Percentiles rank a stretch among this genome's conserved stretches.
Conservation (phyloP, 2,797 vertebrate genomes). For the Lepus townsendii region DNA sequence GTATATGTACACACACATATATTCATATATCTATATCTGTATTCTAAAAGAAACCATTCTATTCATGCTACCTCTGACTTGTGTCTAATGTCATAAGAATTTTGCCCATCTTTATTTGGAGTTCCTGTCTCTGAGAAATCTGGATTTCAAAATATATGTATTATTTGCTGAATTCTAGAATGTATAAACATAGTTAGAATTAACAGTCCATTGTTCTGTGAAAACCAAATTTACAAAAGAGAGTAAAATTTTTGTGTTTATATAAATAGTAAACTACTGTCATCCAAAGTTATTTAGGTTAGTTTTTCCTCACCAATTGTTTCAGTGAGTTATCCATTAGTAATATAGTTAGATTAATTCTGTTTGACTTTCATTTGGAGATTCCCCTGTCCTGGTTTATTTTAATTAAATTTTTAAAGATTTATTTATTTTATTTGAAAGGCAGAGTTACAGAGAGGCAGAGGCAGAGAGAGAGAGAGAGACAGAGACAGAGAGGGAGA, state of each 20-base stretch:
- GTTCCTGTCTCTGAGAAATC: not conserved
- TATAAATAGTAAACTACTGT: not conserved
- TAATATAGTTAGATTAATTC: not conserved
- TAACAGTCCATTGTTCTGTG: not conserved
- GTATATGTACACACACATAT: too few relatives aligned
- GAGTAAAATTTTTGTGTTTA: not conserved
- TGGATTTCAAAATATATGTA: conserved; percentile 35
- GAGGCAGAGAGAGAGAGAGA: too few relatives aligned
- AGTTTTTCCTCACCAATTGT: not conserved
- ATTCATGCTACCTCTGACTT: not conserved
- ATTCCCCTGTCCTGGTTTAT: not conserved
- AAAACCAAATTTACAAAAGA: conserved; percentile 29
- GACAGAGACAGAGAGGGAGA: too few relatives aligned
- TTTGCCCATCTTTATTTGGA: not conserved
- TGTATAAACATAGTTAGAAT: not conserved
- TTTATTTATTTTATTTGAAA: too few relatives aligned
- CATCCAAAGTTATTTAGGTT: not conserved
- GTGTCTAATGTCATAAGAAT: not conserved
- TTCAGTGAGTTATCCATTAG: not conserved
- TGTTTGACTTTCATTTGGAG: not conserved
- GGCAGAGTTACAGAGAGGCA: too few relatives aligned
- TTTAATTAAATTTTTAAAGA: not conserved
- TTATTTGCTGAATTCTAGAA: not conserved
- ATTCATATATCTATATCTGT: not conserved
- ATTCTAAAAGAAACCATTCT: not conserved